Evolutionary conservation across 1,140 invertebrate species (phyloP).

Genomic region (Heliconius hermathena): DNA sequence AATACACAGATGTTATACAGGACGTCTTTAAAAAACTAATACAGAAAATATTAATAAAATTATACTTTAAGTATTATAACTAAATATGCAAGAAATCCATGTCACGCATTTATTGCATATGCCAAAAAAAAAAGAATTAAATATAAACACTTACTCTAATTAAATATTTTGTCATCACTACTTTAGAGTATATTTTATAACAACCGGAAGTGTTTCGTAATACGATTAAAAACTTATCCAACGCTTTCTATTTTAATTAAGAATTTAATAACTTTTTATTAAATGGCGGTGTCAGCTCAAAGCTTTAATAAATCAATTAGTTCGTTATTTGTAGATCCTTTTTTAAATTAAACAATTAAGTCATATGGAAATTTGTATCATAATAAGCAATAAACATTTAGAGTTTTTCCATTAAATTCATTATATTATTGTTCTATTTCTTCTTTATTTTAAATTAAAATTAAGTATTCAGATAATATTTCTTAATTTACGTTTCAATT

Average conservation of each 20-base stretch:
- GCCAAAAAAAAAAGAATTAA: no score
- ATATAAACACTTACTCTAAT: no score
- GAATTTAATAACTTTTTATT: conserved; percentile 10
- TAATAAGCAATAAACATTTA: background rate
- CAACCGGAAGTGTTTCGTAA: background rate
- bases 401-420: background rate
- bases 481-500: no score
- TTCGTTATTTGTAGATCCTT: background rate
- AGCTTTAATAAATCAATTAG: background rate
- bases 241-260: background rate
- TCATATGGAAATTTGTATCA: background rate
- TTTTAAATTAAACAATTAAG: background rate
- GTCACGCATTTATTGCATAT: no score
- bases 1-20: no score
- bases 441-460: no score
- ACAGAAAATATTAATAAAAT: no score
- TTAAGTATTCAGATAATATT: no score
- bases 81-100: no score
- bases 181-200: background rate
- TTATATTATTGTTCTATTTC: background rate
- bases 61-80: no score
- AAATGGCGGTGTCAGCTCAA: background rate
- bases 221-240: conserved; percentile 10
- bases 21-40: no score
- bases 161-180: no score